Base-by-base conservation (phyloP, 2,113 vertebrate genomes). In the Malurus melanocephalus region DNA sequence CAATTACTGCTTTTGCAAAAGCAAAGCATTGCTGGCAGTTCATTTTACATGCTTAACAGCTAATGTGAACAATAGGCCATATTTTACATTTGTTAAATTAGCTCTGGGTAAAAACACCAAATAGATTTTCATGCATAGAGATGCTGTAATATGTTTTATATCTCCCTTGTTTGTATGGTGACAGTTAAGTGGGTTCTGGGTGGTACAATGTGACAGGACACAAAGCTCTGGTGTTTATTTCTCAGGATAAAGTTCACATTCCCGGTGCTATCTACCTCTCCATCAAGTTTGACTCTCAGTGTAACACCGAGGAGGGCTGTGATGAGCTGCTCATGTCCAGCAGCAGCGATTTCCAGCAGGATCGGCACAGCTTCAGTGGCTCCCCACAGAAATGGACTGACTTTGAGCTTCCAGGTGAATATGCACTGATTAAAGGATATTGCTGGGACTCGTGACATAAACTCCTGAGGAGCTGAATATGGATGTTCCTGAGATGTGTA, bases 211-310 rank as follows among this genome's bases (percentile, higher is more conserved):
- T 55, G 46, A 8, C 32, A 19, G 48, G 23, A 16, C 46, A 14
- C 46, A 12, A 49, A 68, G 33, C 26, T 81, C 0, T 4, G 61
- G 14, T 76, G 35, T 84, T 90, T 66, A 2, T 86, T 89, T 33
- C 57, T 55, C 82, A 99, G 99, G 99, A 99, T 92, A 99, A 99
- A 96, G 98, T 99, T 87, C 99, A 99, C 95, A 99, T 99, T 91
- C 99, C 99, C 0, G 99, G 99, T n/a, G 99, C 99, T 67, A 99
- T 99, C 96, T 99, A 99, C 97, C 97, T 99, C 96, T 99, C 99
- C 1, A 93, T 99, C 82, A 99, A 99, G 77, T 99, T 99, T 56
- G 99, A 99, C 89, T 95, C 98, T 2, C 98, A 98, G 94, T 99
- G 99, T 95, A 98, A 98, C 83, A 99, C 99, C 1, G 99, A 99